phyloP scores from a whole-genome alignment of 1,140 invertebrate genomes.

The Hestina assimilis region DNA sequence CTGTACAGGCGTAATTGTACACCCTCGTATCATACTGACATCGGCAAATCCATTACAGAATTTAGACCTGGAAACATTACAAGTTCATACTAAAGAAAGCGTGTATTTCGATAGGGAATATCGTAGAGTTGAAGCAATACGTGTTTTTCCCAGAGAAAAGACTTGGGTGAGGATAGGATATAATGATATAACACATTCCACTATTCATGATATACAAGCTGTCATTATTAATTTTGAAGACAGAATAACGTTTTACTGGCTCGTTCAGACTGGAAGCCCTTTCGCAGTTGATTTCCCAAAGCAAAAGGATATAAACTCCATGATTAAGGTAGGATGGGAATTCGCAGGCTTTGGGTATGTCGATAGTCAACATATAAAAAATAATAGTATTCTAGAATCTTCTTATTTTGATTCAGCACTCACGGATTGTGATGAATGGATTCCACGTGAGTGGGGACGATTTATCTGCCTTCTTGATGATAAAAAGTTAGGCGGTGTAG shows the following conservation, averaged over 20 bases:
- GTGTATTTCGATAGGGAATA: neutral
- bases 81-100: neutral
- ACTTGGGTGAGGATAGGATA: neutral
- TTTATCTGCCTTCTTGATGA: conserved; percentile 24
- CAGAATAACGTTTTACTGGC: too few species aligned
- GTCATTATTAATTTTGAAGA: neutral
- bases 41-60: conserved; percentile 1
- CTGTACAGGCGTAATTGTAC: neutral
- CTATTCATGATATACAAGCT: conserved; percentile 7
- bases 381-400: conserved; percentile 10
- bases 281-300: neutral
- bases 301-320: neutral
- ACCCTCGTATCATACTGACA: neutral
- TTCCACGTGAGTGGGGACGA: conserved; percentile 26
- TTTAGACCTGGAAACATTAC: neutral
- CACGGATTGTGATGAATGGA: conserved; percentile 29
- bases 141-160: neutral
- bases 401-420: neutral
- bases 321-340: neutral
- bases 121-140: neutral
- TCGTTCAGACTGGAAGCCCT: neutral
- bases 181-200: neutral
- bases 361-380: conserved; percentile 9
- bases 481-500: conserved; percentile 1
- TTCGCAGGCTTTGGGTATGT: conserved; percentile 23